Conservation (phyloP, 37 sponge, comb jelly and placozoan species). For the Agelas oroides region DNA sequence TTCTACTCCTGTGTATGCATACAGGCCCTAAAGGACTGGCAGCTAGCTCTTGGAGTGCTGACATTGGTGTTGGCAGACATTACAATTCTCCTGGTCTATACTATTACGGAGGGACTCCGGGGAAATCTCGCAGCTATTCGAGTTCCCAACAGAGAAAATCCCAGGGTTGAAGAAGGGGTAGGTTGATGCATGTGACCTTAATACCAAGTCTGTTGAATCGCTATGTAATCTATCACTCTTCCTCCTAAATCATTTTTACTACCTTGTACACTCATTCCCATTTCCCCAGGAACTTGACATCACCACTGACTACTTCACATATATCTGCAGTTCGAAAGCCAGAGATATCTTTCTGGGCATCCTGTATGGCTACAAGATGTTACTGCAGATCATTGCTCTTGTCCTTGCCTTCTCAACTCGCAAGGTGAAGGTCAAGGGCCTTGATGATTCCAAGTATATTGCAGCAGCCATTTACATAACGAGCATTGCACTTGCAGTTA, state of each 20-base stretch:
- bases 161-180: too few species aligned
- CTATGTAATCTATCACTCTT: too few species aligned
- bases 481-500: slow-evolving; percentile 6
- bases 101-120: slow-evolving; percentile 5
- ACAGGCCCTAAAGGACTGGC: slow-evolving; percentile 49
- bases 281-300: not conserved
- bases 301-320: slow-evolving; percentile 6
- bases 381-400: slow-evolving; percentile 17
- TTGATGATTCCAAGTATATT: slow-evolving; percentile 40
- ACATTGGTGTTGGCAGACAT: slow-evolving; percentile 35
- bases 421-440: slow-evolving; percentile 37
- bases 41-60: slow-evolving; percentile 31
- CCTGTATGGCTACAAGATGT: slow-evolving; percentile 3
- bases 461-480: slow-evolving; percentile 48
- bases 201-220: too few species aligned
- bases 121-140: too few species aligned
- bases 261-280: too few species aligned
- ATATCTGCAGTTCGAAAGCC: not conserved
- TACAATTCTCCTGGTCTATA: not conserved
- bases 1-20: too few species aligned
- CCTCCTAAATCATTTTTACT: too few species aligned
- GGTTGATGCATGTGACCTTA: too few species aligned
- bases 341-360: slow-evolving; percentile 1
- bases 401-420: slow-evolving; percentile 39
- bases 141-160: too few species aligned